phyloP scores from a whole-genome alignment of 2,797 vertebrate species.

The Labroides dimidiatus region DNA sequence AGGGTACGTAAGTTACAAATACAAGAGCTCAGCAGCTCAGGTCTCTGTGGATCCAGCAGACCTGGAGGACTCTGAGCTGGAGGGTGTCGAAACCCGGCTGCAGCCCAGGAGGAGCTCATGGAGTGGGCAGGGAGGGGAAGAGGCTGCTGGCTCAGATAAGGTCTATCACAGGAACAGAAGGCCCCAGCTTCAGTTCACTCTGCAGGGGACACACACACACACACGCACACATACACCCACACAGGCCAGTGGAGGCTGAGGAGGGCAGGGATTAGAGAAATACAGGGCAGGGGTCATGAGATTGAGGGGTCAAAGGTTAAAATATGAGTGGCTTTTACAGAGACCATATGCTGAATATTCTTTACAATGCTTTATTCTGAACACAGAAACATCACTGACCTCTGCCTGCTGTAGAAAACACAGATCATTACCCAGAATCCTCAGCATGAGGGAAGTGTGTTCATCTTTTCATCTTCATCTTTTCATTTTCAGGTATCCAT shows the following conservation, averaged over 20 bases:
- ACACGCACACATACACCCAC: not conserved
- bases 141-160: constrained; percentile 84
- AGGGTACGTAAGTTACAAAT: not conserved
- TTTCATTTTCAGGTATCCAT: not conserved
- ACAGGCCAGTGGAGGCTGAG: not conserved
- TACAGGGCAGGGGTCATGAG: constrained; percentile 43
- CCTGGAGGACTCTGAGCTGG: not conserved
- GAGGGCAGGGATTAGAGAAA: constrained; percentile 24
- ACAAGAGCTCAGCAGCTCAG: constrained; percentile 1
- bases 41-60: not conserved
- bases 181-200: constrained; percentile 36
- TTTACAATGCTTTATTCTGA: not conserved
- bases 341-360: constrained; percentile 29
- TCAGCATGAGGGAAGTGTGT: not conserved
- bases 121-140: constrained; percentile 76
- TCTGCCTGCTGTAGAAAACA: not conserved
- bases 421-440: constrained; percentile 5
- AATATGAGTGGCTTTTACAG: constrained; percentile 13
- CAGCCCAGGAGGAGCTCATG: constrained; percentile 29
- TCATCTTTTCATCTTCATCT: too few species aligned
- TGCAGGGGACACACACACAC: constrained; percentile 5
- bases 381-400: not conserved
- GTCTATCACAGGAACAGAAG: constrained; percentile 76
- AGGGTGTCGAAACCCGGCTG: constrained; percentile 34
- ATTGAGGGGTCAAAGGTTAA: constrained; percentile 25